Evolutionary conservation across 2,113 vertebrate species (phyloP).

Genomic region (Seriola quinqueradiata): DNA sequence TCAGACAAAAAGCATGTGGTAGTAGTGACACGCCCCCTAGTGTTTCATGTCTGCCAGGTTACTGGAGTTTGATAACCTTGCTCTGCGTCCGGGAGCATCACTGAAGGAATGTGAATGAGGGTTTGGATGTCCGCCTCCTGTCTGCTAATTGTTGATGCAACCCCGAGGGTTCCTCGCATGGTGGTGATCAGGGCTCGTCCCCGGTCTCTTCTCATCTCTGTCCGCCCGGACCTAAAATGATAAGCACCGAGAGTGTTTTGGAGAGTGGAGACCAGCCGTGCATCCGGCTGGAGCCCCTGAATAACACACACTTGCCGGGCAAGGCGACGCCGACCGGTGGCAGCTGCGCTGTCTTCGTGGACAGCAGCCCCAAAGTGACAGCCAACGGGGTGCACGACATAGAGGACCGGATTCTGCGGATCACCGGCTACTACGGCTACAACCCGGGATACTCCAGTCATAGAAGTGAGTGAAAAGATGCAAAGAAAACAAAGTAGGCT

Average conservation of each 20-base stretch:
- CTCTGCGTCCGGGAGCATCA: slow-evolving; percentile 73
- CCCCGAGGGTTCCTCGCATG: slow-evolving; percentile 50
- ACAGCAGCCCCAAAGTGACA: slow-evolving; percentile 87
- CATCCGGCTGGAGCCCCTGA: slow-evolving; percentile 79
- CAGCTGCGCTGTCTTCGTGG: slow-evolving; percentile 52
- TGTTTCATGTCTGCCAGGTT: slow-evolving; percentile 57
- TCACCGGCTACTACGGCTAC: slow-evolving; percentile 99
- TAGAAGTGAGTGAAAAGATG: slow-evolving; percentile 90
- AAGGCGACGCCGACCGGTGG: slow-evolving; percentile 77
- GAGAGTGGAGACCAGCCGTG: slow-evolving; percentile 76
- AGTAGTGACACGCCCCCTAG: slow-evolving; percentile 81
- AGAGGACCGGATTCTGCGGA: slow-evolving; percentile 96
- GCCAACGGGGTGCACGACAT: slow-evolving; percentile 97
- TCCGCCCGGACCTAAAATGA: slow-evolving; percentile 76
- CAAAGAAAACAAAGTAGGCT: slow-evolving; percentile 18
- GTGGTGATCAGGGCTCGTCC: slow-evolving; percentile 65
- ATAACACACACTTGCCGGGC: slow-evolving; percentile 76
- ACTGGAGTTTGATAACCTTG: slow-evolving; percentile 76
- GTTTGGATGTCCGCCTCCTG: slow-evolving; percentile 54
- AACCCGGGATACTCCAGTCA: slow-evolving; percentile 97
- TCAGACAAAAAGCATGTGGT: slow-evolving; percentile 45
- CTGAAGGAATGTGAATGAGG: slow-evolving; percentile 73
- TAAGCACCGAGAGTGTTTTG: slow-evolving; percentile 65
- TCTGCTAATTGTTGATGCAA: slow-evolving; percentile 66
- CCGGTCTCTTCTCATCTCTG: slow-evolving; percentile 44